Evolutionary conservation across 2,797 vertebrate genomes (phyloP).

Genomic region (Neomorphus geoffroyi): DNA sequence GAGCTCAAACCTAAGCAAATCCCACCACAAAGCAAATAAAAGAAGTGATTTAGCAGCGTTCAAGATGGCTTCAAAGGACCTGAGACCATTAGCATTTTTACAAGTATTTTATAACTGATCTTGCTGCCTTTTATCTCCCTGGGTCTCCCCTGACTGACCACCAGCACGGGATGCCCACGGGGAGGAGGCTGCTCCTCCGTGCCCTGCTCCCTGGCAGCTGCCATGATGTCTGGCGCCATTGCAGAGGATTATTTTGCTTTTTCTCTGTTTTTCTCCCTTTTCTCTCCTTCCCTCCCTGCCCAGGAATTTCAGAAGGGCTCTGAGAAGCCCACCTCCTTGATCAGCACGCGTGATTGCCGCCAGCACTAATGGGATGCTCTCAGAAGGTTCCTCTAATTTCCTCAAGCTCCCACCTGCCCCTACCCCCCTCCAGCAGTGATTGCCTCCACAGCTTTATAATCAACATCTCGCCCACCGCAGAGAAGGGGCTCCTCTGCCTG

Average conservation of each 20-base stretch:
- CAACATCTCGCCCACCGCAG: background rate
- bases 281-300: background rate
- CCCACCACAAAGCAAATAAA: conserved; percentile 48
- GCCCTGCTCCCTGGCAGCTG: background rate
- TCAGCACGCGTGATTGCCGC: background rate
- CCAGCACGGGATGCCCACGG: background rate
- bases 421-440: conserved; percentile 4
- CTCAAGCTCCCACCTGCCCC: background rate
- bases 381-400: conserved; percentile 3
- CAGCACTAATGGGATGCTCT: background rate
- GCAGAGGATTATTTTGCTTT: background rate
- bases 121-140: conserved; percentile 40
- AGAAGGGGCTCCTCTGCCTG: background rate
- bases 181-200: background rate
- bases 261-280: background rate
- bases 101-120: conserved; percentile 28
- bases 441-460: conserved; percentile 24
- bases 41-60: conserved; percentile 10
- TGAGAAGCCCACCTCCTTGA: background rate
- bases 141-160: background rate
- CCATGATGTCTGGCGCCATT: background rate
- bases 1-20: conserved; percentile 61
- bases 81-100: conserved; percentile 18
- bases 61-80: conserved; percentile 36
- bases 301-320: background rate